Percentiles rank a stretch among this genome's conserved stretches.
Conservation (phyloP, 2,113 vertebrate species). For the Chionis minor region DNA sequence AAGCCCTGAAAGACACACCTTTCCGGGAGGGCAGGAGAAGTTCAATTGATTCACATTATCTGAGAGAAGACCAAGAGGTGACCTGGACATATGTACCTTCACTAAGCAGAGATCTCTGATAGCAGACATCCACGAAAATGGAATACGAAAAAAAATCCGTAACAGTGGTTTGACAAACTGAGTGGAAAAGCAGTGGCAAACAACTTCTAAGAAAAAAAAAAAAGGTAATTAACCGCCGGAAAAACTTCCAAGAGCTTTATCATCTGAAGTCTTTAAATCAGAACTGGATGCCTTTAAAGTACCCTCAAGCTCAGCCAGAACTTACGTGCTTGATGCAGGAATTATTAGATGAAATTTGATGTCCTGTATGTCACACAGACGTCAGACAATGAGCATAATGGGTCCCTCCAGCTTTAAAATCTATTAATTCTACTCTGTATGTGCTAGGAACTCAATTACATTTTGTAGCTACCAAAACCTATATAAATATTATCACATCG, state of each 20-base stretch:
- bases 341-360: background rate
- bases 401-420: slow-evolving; percentile 8
- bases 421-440: background rate
- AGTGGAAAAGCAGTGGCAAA: background rate
- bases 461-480: background rate
- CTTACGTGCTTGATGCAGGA: background rate
- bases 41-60: background rate
- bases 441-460: background rate
- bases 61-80: background rate
- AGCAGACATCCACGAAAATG: background rate
- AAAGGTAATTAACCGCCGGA: background rate
- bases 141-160: background rate
- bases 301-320: background rate
- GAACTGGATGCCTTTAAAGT: background rate
- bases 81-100: background rate
- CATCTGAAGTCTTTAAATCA: background rate
- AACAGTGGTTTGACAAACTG: background rate
- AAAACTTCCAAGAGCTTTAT: background rate
- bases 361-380: background rate
- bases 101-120: background rate
- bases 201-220: background rate
- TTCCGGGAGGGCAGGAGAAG: background rate
- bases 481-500: background rate
- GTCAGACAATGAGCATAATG: background rate
- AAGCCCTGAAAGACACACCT: background rate